Evolutionary conservation across 1,140 invertebrate genomes (phyloP).

Genomic region (Philotrypesis tridentata): DNA sequence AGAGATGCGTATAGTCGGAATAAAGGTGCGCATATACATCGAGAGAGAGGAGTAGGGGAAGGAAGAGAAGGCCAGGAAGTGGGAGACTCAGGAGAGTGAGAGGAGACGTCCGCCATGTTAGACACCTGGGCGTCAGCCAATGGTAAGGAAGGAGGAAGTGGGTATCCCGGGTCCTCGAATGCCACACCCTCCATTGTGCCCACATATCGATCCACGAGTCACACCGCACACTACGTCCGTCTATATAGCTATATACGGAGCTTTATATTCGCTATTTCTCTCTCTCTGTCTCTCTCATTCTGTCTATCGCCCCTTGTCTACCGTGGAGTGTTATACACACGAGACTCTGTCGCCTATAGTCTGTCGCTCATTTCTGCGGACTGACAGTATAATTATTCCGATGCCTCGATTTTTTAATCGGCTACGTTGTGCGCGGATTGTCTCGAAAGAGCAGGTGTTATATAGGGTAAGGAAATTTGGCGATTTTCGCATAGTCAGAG

Average conservation of each 20-base stretch:
- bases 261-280: not conserved
- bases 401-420: no score
- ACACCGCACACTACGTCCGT: not conserved
- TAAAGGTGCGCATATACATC: not conserved
- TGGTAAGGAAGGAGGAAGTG: slow-evolving; percentile 61
- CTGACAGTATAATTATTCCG: no score
- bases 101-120: slow-evolving; percentile 62
- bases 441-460: no score
- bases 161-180: slow-evolving; percentile 66
- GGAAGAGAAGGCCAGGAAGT: slow-evolving; percentile 1
- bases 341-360: no score
- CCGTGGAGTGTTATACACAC: no score
- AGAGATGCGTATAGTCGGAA: not conserved
- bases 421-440: no score
- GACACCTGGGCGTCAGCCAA: slow-evolving; percentile 65
- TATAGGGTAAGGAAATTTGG: no score
- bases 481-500: no score
- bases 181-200: slow-evolving; percentile 71
- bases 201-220: slow-evolving; percentile 65
- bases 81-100: not conserved
- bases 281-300: not conserved
- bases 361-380: no score
- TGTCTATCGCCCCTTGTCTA: not conserved
- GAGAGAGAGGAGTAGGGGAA: not conserved
- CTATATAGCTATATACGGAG: no score